A percentile compares a stretch with the other conserved stretches of the same genome.
phyloP scores from a whole-genome alignment of 2,888 invertebrate genomes.

The Netelia melanura region DNA sequence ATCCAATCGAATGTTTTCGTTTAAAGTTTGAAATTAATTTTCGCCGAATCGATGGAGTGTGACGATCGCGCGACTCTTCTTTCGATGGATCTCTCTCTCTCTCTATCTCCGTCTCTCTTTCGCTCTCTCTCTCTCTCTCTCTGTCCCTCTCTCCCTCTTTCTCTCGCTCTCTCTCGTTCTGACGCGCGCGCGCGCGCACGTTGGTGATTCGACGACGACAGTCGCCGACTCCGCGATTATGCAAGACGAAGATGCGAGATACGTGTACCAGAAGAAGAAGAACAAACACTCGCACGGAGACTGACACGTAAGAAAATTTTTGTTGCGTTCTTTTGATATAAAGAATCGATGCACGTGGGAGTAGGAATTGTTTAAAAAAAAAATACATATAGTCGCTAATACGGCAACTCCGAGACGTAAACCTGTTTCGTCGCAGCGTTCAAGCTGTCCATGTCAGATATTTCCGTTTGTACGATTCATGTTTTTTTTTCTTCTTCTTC shows the following conservation, averaged over 20 bases:
- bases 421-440: slow-evolving; percentile 35
- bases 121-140: no score
- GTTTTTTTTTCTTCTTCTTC: background rate
- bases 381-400: slow-evolving; percentile 39
- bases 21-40: background rate
- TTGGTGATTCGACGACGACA: slow-evolving; percentile 7
- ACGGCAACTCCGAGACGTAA: slow-evolving; percentile 32
- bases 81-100: background rate
- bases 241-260: slow-evolving; percentile 26
- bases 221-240: slow-evolving; percentile 18
- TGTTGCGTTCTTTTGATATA: slow-evolving; percentile 57
- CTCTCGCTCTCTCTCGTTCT: background rate
- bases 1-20: background rate
- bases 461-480: slow-evolving; percentile 36
- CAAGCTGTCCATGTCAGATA: slow-evolving; percentile 9
- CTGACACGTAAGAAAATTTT: slow-evolving; percentile 44
- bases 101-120: no score
- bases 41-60: background rate
- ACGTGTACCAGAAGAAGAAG: background rate
- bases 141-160: no score
- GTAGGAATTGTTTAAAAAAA: background rate
- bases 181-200: background rate
- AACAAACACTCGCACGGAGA: slow-evolving; percentile 2
- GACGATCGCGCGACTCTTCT: background rate
- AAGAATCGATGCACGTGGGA: slow-evolving; percentile 42